phyloP scores from a whole-genome alignment of 2,888 invertebrate species.

The Eupithecia subfuscata region DNA sequence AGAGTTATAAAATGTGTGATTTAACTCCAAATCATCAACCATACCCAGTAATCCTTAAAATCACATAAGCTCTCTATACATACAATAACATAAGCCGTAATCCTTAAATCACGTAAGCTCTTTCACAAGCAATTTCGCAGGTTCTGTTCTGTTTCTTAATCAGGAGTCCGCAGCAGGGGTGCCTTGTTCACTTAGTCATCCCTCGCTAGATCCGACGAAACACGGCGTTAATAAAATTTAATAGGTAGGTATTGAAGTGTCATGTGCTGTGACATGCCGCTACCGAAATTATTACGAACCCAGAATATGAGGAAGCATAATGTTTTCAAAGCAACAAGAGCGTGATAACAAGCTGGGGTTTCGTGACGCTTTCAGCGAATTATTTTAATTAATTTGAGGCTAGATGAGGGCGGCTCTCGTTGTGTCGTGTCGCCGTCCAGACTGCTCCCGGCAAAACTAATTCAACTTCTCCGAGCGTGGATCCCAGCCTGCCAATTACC shows the following conservation, averaged over 20 bases:
- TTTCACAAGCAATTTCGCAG: constrained; percentile 19
- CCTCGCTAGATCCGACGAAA: constrained; percentile 25
- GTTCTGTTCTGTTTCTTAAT: constrained; percentile 14
- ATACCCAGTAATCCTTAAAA: constrained; percentile 3
- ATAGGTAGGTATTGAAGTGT: constrained; percentile 40
- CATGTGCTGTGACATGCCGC: constrained; percentile 53
- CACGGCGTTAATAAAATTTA: constrained; percentile 34
- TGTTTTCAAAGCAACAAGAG: constrained; percentile 59
- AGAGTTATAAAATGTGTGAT: neutral
- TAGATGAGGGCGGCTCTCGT: constrained; percentile 47
- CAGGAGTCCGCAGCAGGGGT: constrained; percentile 17
- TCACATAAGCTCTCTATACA: neutral
- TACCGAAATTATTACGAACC: constrained; percentile 50
- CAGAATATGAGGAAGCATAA: constrained; percentile 38
- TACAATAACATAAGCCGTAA: neutral
- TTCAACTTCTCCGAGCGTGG: constrained; percentile 51
- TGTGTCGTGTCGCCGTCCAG: constrained; percentile 40
- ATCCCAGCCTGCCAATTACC: constrained; percentile 47
- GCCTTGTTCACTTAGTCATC: constrained; percentile 34
- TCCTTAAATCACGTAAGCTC: constrained; percentile 14
- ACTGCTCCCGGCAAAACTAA: constrained; percentile 51
- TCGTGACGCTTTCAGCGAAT: constrained; percentile 61
- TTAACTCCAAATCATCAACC: neutral
- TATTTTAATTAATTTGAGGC: constrained; percentile 66
- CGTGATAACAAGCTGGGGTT: constrained; percentile 61